phyloP scores from a whole-genome alignment of 2,888 invertebrate genomes.

The Cheilosia scutellata region DNA sequence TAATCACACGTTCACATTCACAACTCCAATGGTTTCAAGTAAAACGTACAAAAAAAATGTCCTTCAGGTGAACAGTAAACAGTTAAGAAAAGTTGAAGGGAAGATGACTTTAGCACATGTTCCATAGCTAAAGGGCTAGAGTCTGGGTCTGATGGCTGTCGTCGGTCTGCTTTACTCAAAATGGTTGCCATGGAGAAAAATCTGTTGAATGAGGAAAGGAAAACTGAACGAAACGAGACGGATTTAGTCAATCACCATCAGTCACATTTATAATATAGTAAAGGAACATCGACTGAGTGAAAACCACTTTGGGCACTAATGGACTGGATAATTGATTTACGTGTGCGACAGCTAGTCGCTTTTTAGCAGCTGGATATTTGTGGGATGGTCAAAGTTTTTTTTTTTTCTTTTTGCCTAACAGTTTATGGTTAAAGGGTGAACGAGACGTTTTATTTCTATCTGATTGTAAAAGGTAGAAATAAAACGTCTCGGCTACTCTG shows the following conservation, averaged over 20 bases:
- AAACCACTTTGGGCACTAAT: constrained; percentile 29
- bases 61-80: constrained; percentile 65
- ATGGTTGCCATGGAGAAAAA: constrained; percentile 30
- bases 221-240: constrained; percentile 10
- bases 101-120: constrained; percentile 30
- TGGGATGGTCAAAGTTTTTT: no score
- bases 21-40: constrained; percentile 31
- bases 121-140: constrained; percentile 36
- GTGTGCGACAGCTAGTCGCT: neutral
- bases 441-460: no score
- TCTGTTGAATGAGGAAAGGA: constrained; percentile 1
- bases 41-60: constrained; percentile 6
- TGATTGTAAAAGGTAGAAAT: no score
- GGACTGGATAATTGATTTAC: constrained; percentile 45
- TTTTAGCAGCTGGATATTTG: neutral
- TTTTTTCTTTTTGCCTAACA: no score
- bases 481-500: no score
- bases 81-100: constrained; percentile 45
- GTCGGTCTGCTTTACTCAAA: neutral
- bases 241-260: constrained; percentile 19
- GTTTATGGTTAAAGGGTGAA: no score
- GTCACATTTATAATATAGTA: constrained; percentile 17
- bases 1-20: constrained; percentile 19
- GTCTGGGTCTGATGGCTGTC: no score
- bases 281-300: constrained; percentile 2